phyloP scores from a whole-genome alignment of 2,797 vertebrate genomes.

The Gila robusta region DNA sequence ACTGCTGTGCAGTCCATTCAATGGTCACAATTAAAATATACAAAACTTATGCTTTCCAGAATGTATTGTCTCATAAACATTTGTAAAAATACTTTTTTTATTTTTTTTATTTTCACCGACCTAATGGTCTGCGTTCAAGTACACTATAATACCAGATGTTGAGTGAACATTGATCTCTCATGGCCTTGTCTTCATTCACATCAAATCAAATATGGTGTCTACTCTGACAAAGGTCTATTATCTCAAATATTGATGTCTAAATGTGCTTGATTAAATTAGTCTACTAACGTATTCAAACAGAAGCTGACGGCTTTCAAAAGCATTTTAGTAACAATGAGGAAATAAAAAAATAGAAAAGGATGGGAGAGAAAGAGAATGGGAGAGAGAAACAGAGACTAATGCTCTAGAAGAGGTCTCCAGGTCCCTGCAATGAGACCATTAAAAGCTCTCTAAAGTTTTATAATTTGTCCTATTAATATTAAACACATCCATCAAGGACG shows the following conservation, averaged over 20 bases:
- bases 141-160: background rate
- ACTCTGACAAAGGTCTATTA: constrained; percentile 38
- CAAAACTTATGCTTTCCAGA: background rate
- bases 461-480: constrained; percentile 68
- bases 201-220: constrained; percentile 38
- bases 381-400: constrained; percentile 33
- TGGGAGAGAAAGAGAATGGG: constrained; percentile 10
- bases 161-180: background rate
- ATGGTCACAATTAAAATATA: background rate
- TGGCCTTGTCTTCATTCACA: background rate
- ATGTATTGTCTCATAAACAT: background rate
- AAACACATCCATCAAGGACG: constrained; percentile 60
- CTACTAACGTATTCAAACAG: constrained; percentile 54
- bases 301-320: constrained; percentile 37
- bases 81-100: background rate
- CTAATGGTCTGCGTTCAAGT: background rate
- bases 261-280: constrained; percentile 45
- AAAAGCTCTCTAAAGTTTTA: constrained; percentile 66
- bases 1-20: background rate
- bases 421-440: constrained; percentile 62
- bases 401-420: constrained; percentile 56
- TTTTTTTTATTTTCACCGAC: background rate
- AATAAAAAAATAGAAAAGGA: constrained; percentile 27
- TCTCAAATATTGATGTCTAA: constrained; percentile 50
- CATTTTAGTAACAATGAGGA: background rate